Percentiles rank a stretch among this genome's conserved stretches.
Evolutionary conservation across 92 coral and sea anemone species (phyloP).

Genomic region (Palythoa caribaeorum): DNA sequence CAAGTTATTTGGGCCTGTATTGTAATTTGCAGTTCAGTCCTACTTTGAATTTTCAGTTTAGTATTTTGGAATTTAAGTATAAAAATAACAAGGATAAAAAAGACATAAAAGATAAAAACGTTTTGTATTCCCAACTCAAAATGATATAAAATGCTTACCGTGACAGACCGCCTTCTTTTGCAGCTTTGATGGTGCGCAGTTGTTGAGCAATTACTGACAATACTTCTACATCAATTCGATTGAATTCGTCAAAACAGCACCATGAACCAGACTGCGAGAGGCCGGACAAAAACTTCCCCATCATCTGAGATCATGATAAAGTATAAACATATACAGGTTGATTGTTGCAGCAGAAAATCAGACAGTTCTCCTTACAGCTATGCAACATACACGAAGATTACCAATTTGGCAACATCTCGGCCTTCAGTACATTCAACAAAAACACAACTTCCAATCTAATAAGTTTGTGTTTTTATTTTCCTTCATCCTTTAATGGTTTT

Average conservation of each 20-base stretch:
- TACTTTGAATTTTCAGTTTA: no score
- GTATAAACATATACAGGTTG: not conserved
- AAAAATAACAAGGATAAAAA: no score
- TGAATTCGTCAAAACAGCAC: constrained; percentile 99
- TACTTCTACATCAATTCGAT: constrained; percentile 98
- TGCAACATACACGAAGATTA: no score
- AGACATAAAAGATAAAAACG: not conserved
- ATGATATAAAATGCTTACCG: constrained; percentile 52
- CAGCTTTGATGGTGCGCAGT: constrained; percentile 88
- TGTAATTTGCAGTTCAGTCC: no score
- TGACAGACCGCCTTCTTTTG: constrained; percentile 81
- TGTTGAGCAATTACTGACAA: constrained; percentile 97
- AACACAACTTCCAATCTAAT: no score
- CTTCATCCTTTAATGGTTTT: no score
- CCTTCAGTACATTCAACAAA: no score
- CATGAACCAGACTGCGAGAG: constrained; percentile 95
- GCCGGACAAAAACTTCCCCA: constrained; percentile 98
- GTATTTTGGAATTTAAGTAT: no score
- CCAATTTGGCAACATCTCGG: no score
- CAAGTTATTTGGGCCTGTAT: no score
- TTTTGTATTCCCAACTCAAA: not conserved
- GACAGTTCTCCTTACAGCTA: not conserved
- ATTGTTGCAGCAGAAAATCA: not conserved
- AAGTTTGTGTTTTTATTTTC: no score
- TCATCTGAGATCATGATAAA: constrained; percentile 75